Evolutionary conservation across 2,113 vertebrate genomes (phyloP).

Genomic region (Atractosteus spatula): DNA sequence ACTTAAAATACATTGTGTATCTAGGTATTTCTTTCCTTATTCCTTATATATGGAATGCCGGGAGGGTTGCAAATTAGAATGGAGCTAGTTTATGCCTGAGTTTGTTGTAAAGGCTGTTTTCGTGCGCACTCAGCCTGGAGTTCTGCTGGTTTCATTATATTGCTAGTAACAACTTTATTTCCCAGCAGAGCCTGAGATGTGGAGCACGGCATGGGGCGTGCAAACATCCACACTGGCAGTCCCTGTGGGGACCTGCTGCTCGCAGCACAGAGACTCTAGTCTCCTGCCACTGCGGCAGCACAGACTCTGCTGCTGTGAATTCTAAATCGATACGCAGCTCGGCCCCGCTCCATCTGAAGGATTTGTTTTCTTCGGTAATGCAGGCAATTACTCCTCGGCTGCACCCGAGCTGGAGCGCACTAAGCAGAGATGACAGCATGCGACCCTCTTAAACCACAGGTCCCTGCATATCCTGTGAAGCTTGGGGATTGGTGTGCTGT

Average conservation of each 20-base stretch:
- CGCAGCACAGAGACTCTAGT: background rate
- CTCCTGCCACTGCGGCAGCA: background rate
- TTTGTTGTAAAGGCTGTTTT: background rate
- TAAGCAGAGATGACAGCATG: too few species aligned
- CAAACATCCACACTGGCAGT: background rate
- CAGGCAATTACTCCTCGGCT: background rate
- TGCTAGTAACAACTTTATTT: background rate
- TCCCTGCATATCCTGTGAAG: too few species aligned
- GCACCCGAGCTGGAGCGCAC: too few species aligned
- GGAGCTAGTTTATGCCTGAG: background rate
- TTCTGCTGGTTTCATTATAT: background rate
- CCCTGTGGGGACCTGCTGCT: background rate
- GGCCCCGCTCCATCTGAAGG: background rate
- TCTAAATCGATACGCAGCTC: background rate
- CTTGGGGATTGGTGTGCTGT: too few species aligned
- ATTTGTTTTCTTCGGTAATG: background rate
- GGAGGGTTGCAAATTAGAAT: background rate
- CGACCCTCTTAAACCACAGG: too few species aligned
- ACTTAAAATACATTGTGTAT: too few species aligned
- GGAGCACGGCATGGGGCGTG: constrained; percentile 2
- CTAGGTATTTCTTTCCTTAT: too few species aligned
- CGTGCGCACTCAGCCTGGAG: background rate
- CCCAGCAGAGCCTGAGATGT: constrained; percentile 1
- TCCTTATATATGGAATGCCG: background rate
- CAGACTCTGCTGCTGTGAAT: background rate